These are phyloP conservation scores for Leptogaster cylindrica DNA, from an alignment of 2,888 invertebrate species.

Conservation along the genomic window DNA sequence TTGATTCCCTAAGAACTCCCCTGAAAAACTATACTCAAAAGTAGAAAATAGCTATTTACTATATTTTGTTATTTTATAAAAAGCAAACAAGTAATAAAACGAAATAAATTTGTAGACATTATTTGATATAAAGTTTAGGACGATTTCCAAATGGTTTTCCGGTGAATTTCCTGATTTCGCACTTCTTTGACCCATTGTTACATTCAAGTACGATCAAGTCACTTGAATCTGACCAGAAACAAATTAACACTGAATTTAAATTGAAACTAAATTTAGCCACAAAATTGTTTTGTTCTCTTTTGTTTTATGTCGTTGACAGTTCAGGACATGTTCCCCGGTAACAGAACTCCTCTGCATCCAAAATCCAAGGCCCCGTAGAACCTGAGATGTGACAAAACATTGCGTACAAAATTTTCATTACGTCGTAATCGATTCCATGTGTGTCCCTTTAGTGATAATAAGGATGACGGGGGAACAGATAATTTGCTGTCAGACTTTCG, in stretches of 20 bases:
- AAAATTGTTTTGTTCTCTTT: constrained; percentile 16
- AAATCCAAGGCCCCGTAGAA: not conserved
- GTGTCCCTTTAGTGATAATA: not conserved
- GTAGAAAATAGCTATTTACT: too few relatives aligned
- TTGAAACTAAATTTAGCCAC: constrained; percentile 26
- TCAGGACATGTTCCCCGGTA: not conserved
- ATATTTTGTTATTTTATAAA: too few relatives aligned
- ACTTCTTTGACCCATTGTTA: too few relatives aligned
- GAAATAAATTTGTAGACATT: too few relatives aligned
- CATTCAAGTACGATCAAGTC: too few relatives aligned
- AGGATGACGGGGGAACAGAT: not conserved
- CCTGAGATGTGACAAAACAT: not conserved
- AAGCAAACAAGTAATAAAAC: too few relatives aligned
- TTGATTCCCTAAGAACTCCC: too few relatives aligned
- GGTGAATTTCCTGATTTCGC: too few relatives aligned
- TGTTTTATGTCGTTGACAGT: not conserved
- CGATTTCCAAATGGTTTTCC: too few relatives aligned
- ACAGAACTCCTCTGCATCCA: not conserved
- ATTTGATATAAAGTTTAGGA: too few relatives aligned
- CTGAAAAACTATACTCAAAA: too few relatives aligned
- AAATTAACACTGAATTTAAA: constrained; percentile 24
- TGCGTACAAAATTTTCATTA: not conserved
- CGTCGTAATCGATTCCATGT: constrained; percentile 2
- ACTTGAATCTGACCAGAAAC: not conserved
- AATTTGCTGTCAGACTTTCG: not conserved